Base-by-base conservation (phyloP, 2,888 invertebrate species). In the Oxycera nigricornis region DNA sequence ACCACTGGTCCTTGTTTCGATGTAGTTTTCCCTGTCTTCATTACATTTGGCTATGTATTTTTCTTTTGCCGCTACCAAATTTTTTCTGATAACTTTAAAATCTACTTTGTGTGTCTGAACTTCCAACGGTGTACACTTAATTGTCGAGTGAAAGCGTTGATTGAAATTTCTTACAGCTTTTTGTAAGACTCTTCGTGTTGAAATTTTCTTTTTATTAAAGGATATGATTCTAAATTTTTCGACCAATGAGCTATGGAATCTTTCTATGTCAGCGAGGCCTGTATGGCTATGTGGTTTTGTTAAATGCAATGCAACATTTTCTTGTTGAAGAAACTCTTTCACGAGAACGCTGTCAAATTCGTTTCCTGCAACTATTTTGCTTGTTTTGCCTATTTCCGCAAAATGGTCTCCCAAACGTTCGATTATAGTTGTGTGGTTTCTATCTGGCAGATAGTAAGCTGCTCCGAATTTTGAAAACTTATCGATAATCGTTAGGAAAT, bases 101-200 rank as follows among this genome's bases (percentile, higher is more conserved):
- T 75, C 73, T 39, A 76, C 31, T 57, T 77, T 77, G 26, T 52
- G 50, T n/a, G 73, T 30, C 4, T 76, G 77, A 39, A 75, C 74
- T 35, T 77, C 65, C 1, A 52, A 65, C 31, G 77, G 77, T 46
- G 75, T 74, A 72, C 14, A 61, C 76, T 72, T 78, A n/a, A 73
- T 77, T n/a, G 76, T 68, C 50, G 77, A 77, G 61, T 77, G 75
- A 59, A 68, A 77, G 65, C 75, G 75, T 17, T 76, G 67, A 61
- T 78, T 78, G 61, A 77, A 78, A 26, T 77, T 77, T 73, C 74
- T 28, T n/a, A 50, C 50, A 4, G 50, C 50, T n/a, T 17, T 11
- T n/a, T 50, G 50, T n/a, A 50, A n/a, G 4, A 50, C 17, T 17
- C 9, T 4, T 50, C 17, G 9, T 50, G 50, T 4, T 50, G 50